Conservation (phyloP, 2,797 vertebrate genomes). For the Potorous gilbertii region DNA sequence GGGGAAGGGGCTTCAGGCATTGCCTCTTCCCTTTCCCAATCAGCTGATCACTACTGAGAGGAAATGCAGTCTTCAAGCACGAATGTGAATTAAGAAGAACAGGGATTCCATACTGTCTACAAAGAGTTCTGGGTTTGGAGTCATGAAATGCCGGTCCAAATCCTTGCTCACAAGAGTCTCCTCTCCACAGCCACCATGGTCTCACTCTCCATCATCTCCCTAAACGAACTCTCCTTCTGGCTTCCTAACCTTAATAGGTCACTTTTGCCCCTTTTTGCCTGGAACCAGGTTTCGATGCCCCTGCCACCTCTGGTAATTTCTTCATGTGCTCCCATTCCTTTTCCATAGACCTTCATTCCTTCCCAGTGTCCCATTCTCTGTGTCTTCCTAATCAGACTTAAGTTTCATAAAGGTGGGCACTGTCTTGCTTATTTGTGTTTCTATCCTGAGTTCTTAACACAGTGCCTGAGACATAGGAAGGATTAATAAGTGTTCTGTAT, state of each 20-base stretch:
- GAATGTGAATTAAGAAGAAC: neutral
- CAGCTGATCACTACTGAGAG: neutral
- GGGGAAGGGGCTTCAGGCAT: neutral
- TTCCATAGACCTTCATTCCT: neutral
- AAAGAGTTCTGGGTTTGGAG: neutral
- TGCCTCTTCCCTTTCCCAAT: neutral
- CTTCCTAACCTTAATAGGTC: neutral
- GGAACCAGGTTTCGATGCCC: neutral
- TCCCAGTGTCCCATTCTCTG: neutral
- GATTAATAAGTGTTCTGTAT: neutral
- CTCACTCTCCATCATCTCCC: neutral
- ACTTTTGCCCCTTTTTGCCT: neutral
- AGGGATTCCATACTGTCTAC: neutral
- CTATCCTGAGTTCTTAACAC: neutral
- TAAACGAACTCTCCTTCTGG: neutral
- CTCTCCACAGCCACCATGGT: neutral
- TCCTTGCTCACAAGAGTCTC: neutral
- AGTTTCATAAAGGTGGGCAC: neutral
- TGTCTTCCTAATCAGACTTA: neutral
- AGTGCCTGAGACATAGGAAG: neutral
- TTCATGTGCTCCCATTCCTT: neutral
- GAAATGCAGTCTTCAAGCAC: neutral
- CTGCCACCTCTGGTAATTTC: neutral
- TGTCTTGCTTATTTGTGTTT: neutral
- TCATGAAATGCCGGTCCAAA: neutral